Evolutionary conservation across 1,140 invertebrate species (phyloP).

Genomic region (Solenopsis fugax): DNA sequence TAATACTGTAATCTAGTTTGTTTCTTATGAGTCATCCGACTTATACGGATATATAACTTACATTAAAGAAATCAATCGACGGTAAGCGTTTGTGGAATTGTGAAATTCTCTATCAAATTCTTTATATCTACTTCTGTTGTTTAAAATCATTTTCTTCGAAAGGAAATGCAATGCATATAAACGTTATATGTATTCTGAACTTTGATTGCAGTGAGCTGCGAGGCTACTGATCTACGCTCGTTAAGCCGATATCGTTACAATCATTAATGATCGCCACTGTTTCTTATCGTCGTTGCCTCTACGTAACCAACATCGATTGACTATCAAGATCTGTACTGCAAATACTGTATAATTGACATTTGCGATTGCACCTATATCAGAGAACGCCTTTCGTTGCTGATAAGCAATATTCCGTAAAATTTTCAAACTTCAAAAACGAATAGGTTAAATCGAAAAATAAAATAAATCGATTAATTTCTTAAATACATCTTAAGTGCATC

Average conservation of each 20-base stretch:
- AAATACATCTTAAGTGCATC: neutral
- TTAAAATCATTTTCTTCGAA: neutral
- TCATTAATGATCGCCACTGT: slow-evolving; percentile 60
- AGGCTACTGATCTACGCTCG: slow-evolving; percentile 16
- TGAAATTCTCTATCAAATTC: neutral
- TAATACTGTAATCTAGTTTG: slow-evolving; percentile 24
- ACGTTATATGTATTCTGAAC: neutral
- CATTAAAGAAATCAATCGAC: neutral
- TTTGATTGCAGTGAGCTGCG: neutral
- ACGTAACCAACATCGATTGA: slow-evolving; percentile 13
- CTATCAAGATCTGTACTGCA: slow-evolving; percentile 34
- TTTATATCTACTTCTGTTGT: neutral
- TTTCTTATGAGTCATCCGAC: slow-evolving; percentile 26
- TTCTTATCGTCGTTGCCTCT: slow-evolving; percentile 44
- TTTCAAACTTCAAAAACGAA: neutral
- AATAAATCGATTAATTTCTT: neutral
- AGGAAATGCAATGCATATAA: neutral
- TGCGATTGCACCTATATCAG: neutral
- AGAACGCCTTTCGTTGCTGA: neutral
- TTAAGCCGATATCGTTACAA: slow-evolving; percentile 60
- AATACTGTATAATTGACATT: slow-evolving; percentile 29
- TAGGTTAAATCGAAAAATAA: neutral
- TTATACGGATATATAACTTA: slow-evolving; percentile 19
- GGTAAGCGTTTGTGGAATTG: neutral
- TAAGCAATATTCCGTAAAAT: neutral